Evolutionary conservation across 2,888 invertebrate species (phyloP).

Genomic region (Craniophora ligustri): DNA sequence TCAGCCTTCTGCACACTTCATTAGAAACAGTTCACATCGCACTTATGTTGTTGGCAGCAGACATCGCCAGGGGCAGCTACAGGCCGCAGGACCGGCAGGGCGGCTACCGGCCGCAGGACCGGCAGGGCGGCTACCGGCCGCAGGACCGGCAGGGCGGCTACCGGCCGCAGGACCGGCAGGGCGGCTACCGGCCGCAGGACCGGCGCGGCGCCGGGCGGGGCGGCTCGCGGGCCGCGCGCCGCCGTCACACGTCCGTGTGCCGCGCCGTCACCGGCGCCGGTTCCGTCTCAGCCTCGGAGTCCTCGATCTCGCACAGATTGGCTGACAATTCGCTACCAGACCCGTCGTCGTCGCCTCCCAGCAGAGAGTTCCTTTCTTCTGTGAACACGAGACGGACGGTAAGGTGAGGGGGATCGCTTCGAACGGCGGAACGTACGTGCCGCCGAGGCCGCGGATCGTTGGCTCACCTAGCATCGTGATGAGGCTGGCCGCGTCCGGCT

Average conservation of each 20-base stretch:
- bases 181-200: background rate
- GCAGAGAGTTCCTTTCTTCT: slow-evolving; percentile 93
- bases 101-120: background rate
- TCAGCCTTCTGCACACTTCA: slow-evolving; percentile 35
- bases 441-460: background rate
- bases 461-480: slow-evolving; percentile 90
- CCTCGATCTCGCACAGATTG: slow-evolving; percentile 97
- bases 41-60: background rate
- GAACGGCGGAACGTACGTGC: background rate
- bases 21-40: background rate
- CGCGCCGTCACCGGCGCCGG: slow-evolving; percentile 59
- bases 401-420: background rate
- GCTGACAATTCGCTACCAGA: slow-evolving; percentile 96
- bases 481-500: slow-evolving; percentile 91
- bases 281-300: slow-evolving; percentile 92
- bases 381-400: slow-evolving; percentile 31
- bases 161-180: background rate
- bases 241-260: slow-evolving; percentile 80
- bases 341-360: slow-evolving; percentile 87
- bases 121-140: background rate
- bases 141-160: too few relatives aligned
- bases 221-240: slow-evolving; percentile 67
- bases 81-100: background rate
- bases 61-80: background rate
- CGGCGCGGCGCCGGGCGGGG: slow-evolving; percentile 34